phyloP scores from a whole-genome alignment of 1,140 invertebrate species.

The Drosophila grimshawi region DNA sequence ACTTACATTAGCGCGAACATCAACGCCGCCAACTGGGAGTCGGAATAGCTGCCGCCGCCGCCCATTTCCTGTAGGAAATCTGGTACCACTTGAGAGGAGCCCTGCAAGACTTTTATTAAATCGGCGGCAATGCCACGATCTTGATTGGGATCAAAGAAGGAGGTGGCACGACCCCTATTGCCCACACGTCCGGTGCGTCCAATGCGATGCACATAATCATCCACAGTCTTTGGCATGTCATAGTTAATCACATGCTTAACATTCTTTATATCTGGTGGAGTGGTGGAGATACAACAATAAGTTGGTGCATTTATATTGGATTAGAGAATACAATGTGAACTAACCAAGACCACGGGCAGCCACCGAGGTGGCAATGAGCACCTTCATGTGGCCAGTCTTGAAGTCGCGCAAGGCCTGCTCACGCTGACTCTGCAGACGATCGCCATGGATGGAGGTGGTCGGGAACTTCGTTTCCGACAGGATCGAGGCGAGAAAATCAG shows the following conservation, averaged over 20 bases:
- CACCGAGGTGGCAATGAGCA: slow-evolving; percentile 97
- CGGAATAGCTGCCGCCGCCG: slow-evolving; percentile 66
- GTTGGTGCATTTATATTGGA: slow-evolving; percentile 87
- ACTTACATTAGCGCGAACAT: slow-evolving; percentile 85
- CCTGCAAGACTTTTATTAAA: slow-evolving; percentile 90
- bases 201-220: slow-evolving; percentile 98
- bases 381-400: slow-evolving; percentile 88
- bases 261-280: slow-evolving; percentile 84
- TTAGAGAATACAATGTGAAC: slow-evolving; percentile 54
- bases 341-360: slow-evolving; percentile 93
- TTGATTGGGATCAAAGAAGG: slow-evolving; percentile 90
- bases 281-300: background rate
- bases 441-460: slow-evolving; percentile 97
- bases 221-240: slow-evolving; percentile 92
- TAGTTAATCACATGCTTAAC: slow-evolving; percentile 96
- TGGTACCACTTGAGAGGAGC: slow-evolving; percentile 88
- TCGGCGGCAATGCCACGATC: slow-evolving; percentile 88
- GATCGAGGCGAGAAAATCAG: slow-evolving; percentile 93
- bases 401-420: slow-evolving; percentile 95
- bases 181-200: slow-evolving; percentile 97
- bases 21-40: slow-evolving; percentile 85
- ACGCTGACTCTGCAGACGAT: slow-evolving; percentile 94
- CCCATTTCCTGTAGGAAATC: slow-evolving; percentile 86
- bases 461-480: slow-evolving; percentile 88
- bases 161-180: slow-evolving; percentile 94